Evolutionary conservation across 92 coral and sea anemone species (phyloP).

Genomic region (Hydrozoanthus gracilis): DNA sequence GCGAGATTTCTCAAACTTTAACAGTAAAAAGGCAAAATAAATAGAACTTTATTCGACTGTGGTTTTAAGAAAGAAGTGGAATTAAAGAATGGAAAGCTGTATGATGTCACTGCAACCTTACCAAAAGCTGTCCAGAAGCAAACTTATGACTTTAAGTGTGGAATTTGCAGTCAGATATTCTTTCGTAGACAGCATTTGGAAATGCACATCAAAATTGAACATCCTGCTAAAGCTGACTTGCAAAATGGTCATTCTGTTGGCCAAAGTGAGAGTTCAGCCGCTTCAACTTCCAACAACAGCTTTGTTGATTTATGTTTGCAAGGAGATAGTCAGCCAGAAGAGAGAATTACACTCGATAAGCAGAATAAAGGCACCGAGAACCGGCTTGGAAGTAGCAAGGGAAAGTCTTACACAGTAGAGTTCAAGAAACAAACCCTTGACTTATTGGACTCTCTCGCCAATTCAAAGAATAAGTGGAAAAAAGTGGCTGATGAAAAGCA

Average conservation of each 20-base stretch:
- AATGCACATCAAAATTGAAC: constrained; percentile 61
- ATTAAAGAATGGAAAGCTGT: constrained; percentile 37
- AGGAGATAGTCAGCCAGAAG: constrained; percentile 47
- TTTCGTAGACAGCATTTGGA: constrained; percentile 65
- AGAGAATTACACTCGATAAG: constrained; percentile 39
- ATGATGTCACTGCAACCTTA: constrained; percentile 46
- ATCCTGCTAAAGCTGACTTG: constrained; percentile 45
- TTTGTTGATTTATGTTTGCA: constrained; percentile 63
- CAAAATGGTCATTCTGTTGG: constrained; percentile 60
- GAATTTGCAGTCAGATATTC: constrained; percentile 62
- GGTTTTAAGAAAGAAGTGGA: constrained; percentile 22
- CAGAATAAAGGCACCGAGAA: constrained; percentile 52
- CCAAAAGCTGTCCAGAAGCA: constrained; percentile 54
- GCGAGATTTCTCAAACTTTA: constrained; percentile 41
- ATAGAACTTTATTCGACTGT: constrained; percentile 35
- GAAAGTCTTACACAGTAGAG: constrained; percentile 42
- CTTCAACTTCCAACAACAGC: constrained; percentile 54
- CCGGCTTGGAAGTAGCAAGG: constrained; percentile 49
- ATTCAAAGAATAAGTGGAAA: constrained; percentile 47
- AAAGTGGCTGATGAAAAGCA: constrained; percentile 55
- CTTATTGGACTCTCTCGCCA: constrained; percentile 42
- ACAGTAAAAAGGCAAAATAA: constrained; percentile 35
- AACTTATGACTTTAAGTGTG: constrained; percentile 47
- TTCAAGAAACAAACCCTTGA: constrained; percentile 49
- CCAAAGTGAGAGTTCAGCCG: constrained; percentile 55